Evolutionary conservation across 2,113 vertebrate species (phyloP).

Genomic region (Piprites chloris): DNA sequence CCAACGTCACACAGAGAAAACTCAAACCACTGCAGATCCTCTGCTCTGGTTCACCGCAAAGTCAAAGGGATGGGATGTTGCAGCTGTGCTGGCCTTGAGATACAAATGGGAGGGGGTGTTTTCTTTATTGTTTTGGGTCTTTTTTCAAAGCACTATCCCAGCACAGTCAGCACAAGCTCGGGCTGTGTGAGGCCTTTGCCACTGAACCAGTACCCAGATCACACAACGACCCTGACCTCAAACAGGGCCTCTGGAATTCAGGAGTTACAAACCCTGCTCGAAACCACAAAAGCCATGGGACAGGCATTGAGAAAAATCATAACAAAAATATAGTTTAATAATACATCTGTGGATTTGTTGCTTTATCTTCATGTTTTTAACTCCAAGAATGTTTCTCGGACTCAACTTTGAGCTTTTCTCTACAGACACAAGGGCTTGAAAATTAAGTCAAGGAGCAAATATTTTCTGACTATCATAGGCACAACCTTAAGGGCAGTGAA

Average conservation of each 20-base stretch:
- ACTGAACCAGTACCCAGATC: background rate
- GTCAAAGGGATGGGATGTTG: background rate
- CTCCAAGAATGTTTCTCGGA: background rate
- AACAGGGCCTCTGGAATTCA: background rate
- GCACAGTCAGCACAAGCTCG: background rate
- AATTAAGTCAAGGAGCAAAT: background rate
- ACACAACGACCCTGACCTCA: background rate
- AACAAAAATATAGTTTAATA: background rate
- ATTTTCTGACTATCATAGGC: background rate
- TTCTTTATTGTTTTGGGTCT: background rate
- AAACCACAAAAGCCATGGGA: background rate
- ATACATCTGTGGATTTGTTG: background rate
- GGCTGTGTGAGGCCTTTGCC: background rate
- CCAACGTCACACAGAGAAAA: background rate
- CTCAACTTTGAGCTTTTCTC: background rate
- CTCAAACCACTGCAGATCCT: background rate
- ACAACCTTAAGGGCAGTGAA: background rate
- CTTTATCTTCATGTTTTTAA: background rate
- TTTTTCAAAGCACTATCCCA: background rate
- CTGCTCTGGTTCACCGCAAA: background rate
- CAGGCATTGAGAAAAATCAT: background rate
- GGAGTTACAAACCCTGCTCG: background rate
- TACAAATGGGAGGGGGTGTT: rapidly evolving
- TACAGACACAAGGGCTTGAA: background rate
- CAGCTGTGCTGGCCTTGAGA: background rate